These are phyloP conservation scores for Drosophila austrosaltans DNA, from an alignment of 2,888 invertebrate genomes.

Conservation along the genomic window DNA sequence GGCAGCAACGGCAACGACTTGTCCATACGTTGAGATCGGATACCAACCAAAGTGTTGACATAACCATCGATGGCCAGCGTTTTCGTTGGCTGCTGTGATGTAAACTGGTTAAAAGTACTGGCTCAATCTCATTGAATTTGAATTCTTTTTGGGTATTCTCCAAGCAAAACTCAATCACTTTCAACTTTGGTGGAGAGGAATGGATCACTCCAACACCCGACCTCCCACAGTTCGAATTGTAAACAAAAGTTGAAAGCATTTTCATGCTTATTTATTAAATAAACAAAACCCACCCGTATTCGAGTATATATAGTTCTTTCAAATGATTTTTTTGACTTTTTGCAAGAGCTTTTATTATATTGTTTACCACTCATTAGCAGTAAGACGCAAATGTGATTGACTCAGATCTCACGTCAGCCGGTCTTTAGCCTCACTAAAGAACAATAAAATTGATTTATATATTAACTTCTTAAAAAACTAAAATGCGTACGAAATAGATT, in stretches of 20 bases:
- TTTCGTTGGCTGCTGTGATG: constrained; percentile 31
- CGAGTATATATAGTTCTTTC: constrained; percentile 18
- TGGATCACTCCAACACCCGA: background rate
- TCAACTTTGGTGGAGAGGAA: background rate
- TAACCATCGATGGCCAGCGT: constrained; percentile 50
- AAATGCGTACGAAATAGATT: no score
- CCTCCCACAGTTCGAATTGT: constrained; percentile 8
- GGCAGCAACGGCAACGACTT: constrained; percentile 38
- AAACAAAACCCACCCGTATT: constrained; percentile 30
- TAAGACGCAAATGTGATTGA: constrained; percentile 19
- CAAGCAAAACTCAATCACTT: background rate
- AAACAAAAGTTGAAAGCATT: constrained; percentile 47
- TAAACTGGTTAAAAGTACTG: constrained; percentile 50
- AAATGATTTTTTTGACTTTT: constrained; percentile 19
- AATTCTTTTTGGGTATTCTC: constrained; percentile 15
- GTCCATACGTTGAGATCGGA: constrained; percentile 1
- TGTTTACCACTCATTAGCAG: constrained; percentile 37
- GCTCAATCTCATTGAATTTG: constrained; percentile 15
- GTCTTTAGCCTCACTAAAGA: background rate
- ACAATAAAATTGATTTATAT: background rate
- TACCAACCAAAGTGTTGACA: constrained; percentile 56
- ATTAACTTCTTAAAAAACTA: no score
- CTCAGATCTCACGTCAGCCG: background rate
- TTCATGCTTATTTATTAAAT: constrained; percentile 39
- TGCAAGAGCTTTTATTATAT: background rate